Percentiles rank a stretch among this genome's conserved stretches.
Conservation (phyloP, 2,113 vertebrate species). For the Dendropsophus ebraccatus region DNA sequence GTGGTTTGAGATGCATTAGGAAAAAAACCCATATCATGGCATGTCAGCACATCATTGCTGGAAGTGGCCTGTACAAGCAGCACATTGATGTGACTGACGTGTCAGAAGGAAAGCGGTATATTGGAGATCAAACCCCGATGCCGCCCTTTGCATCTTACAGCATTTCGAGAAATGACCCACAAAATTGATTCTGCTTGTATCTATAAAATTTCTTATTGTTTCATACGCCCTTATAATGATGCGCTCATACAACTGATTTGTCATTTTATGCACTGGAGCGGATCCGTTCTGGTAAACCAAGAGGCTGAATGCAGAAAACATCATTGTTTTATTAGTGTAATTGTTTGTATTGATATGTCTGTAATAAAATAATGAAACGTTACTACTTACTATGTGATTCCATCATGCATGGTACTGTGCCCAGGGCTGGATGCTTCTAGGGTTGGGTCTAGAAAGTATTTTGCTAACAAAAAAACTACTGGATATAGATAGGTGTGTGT, state of each 20-base stretch:
- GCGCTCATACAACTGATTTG: neutral
- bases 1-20: neutral
- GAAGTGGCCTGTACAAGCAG: neutral
- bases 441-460: too few relatives aligned
- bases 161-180: neutral
- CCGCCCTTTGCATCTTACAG: neutral
- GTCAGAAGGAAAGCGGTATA: neutral
- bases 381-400: neutral
- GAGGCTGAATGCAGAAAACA: neutral
- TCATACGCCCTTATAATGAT: neutral
- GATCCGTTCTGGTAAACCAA: neutral
- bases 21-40: neutral
- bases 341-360: neutral
- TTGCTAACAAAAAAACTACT: too few relatives aligned
- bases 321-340: too few relatives aligned
- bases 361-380: neutral
- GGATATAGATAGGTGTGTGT: too few relatives aligned
- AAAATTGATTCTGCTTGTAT: neutral
- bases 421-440: too few relatives aligned
- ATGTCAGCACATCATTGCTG: neutral
- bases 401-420: neutral
- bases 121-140: neutral
- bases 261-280: neutral
- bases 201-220: neutral
- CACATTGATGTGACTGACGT: neutral